These are phyloP conservation scores for Luidia sarsii DNA, from an alignment of 53 echinoderm and acorn worm species.

Conservation along the genomic window DNA sequence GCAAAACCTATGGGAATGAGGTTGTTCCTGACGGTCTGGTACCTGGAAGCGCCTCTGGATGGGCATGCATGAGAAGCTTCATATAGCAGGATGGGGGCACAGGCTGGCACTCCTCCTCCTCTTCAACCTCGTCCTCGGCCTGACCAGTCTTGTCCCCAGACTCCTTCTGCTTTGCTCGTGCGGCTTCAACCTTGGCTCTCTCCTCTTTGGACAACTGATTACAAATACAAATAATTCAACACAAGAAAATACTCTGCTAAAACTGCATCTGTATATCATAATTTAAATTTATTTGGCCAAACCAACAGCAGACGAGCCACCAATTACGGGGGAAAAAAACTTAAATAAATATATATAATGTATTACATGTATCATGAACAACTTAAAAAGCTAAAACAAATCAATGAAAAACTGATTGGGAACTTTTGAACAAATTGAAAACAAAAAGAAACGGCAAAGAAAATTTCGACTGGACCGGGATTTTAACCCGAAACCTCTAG, in stretches of 20 bases:
- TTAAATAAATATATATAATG: too few species aligned
- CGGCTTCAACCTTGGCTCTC: slow-evolving; percentile 35
- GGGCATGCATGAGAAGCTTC: slow-evolving; percentile 57
- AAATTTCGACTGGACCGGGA: too few species aligned
- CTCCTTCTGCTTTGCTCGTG: slow-evolving; percentile 39
- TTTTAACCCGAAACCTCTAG: too few species aligned
- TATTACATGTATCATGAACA: too few species aligned
- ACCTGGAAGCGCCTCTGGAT: slow-evolving; percentile 32
- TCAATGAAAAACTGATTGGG: too few species aligned
- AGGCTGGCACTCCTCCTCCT: slow-evolving; percentile 69
- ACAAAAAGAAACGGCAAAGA: too few species aligned
- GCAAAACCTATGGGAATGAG: too few species aligned
- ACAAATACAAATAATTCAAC: not conserved
- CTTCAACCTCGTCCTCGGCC: slow-evolving; percentile 64
- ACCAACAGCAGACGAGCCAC: not conserved
- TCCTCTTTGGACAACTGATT: slow-evolving; percentile 45
- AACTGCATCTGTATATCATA: not conserved
- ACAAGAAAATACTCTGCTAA: not conserved
- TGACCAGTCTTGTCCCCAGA: slow-evolving; percentile 4
- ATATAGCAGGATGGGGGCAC: slow-evolving; percentile 82
- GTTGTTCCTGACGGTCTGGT: too few species aligned
- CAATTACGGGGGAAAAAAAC: too few species aligned
- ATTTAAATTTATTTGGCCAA: not conserved
- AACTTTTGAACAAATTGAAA: too few species aligned
- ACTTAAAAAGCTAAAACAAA: not conserved